Evolutionary conservation across 2,888 invertebrate species (phyloP).

Genomic region (Barypeithes pellucidus): DNA sequence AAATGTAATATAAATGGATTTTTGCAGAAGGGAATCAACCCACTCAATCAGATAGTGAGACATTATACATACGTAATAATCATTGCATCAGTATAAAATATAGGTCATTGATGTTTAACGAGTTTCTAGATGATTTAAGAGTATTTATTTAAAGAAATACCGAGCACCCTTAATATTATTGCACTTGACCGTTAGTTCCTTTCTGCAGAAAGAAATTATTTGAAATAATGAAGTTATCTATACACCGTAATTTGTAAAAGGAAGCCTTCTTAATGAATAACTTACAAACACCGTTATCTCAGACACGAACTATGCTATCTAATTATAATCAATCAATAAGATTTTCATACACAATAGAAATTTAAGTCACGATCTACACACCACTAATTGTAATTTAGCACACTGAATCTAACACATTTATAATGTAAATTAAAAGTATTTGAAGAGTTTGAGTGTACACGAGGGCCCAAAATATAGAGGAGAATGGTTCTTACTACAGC

Average conservation of each 20-base stretch:
- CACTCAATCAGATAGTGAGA: too few relatives aligned
- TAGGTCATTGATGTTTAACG: too few relatives aligned
- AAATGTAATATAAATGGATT: too few relatives aligned
- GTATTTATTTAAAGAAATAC: too few relatives aligned
- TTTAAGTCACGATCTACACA: conserved; percentile 24
- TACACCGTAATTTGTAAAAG: conserved; percentile 7
- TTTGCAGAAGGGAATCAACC: too few relatives aligned
- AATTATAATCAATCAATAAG: conserved; percentile 22
- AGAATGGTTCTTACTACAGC: not conserved
- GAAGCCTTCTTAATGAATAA: conserved; percentile 10
- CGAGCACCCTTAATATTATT: too few relatives aligned
- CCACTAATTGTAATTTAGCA: conserved; percentile 29
- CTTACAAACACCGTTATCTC: conserved; percentile 2
- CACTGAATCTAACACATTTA: conserved; percentile 47
- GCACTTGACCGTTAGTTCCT: not conserved
- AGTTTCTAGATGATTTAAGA: too few relatives aligned
- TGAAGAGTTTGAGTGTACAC: conserved; percentile 11
- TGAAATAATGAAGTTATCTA: too few relatives aligned
- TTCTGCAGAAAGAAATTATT: too few relatives aligned
- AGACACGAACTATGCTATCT: conserved; percentile 27
- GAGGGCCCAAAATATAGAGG: not conserved
- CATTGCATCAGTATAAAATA: too few relatives aligned
- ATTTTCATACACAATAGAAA: conserved; percentile 27
- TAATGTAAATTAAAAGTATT: conserved; percentile 24
- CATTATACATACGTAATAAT: too few relatives aligned